Conservation (phyloP, 2,888 invertebrate species). For the Epirrhoe tristata region DNA sequence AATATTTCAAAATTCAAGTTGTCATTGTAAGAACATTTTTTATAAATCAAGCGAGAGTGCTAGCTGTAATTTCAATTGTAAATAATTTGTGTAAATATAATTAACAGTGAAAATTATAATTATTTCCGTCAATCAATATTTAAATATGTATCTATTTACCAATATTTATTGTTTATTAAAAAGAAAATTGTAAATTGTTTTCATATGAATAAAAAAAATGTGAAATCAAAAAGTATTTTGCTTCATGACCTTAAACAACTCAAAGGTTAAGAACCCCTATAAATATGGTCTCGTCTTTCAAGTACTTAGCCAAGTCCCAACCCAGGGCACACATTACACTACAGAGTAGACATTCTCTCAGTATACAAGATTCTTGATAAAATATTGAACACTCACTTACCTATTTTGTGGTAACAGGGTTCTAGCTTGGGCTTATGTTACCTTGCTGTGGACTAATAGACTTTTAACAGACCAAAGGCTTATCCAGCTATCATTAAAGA, state of each 20-base stretch:
- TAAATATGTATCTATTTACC: constrained; percentile 63
- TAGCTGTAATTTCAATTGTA: constrained; percentile 68
- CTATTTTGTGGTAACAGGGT: not conserved
- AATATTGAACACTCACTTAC: not conserved
- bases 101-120: constrained; percentile 70
- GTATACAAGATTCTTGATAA: not conserved
- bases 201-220: constrained; percentile 78
- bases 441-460: too few species aligned
- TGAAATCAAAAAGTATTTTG: constrained; percentile 33
- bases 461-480: too few species aligned
- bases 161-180: constrained; percentile 79
- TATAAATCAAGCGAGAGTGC: constrained; percentile 65
- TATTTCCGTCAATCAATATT: constrained; percentile 76
- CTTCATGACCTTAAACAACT: too few species aligned
- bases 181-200: constrained; percentile 79
- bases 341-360: too few species aligned
- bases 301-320: too few species aligned
- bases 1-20: constrained; percentile 49
- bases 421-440: too few species aligned
- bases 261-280: too few species aligned
- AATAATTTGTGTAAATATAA: constrained; percentile 77
- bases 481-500: too few species aligned
- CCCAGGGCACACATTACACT: too few species aligned
- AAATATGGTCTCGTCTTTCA: too few species aligned
- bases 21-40: constrained; percentile 56